A percentile compares a stretch with the other conserved stretches of the same genome.
Evolutionary conservation across 2,888 invertebrate genomes (phyloP).

Genomic region (Drosophila robusta): DNA sequence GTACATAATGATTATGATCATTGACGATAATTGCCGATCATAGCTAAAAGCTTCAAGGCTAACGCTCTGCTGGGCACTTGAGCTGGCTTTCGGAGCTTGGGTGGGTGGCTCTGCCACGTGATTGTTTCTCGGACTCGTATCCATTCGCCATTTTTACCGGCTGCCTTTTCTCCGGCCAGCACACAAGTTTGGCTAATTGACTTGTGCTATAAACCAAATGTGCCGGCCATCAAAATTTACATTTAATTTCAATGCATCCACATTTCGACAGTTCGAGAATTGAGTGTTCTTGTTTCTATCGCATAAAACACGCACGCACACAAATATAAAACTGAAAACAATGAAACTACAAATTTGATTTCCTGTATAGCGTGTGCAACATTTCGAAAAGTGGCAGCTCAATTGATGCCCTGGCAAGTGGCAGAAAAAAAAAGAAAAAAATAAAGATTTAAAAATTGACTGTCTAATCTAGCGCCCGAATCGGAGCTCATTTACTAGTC

Average conservation of each 20-base stretch:
- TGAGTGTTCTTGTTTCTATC: constrained; percentile 44
- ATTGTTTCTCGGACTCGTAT: background rate
- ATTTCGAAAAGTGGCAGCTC: constrained; percentile 36
- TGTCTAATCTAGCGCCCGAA: constrained; percentile 45
- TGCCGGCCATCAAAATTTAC: constrained; percentile 40
- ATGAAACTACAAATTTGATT: constrained; percentile 59
- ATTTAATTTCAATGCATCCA: constrained; percentile 34
- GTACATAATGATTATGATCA: constrained; percentile 32
- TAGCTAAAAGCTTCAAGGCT: constrained; percentile 28
- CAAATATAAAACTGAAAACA: constrained; percentile 21
- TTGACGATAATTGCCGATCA: constrained; percentile 1
- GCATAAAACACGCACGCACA: constrained; percentile 8
- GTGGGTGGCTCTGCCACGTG: constrained; percentile 34
- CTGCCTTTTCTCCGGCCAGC: background rate
- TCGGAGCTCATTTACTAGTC: constrained; percentile 42
- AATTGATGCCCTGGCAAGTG: constrained; percentile 53
- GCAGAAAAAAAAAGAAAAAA: background rate
- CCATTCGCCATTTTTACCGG: background rate
- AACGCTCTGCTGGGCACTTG: background rate
- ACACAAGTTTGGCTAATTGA: constrained; percentile 62
- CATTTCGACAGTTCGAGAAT: constrained; percentile 17
- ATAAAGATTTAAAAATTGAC: constrained; percentile 35
- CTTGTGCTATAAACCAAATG: constrained; percentile 49
- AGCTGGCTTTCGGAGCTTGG: background rate
- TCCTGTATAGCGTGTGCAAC: constrained; percentile 62